A percentile compares a stretch with the other conserved stretches of the same genome.
phyloP scores from a whole-genome alignment of 2,113 vertebrate genomes.

The Egretta garzetta region DNA sequence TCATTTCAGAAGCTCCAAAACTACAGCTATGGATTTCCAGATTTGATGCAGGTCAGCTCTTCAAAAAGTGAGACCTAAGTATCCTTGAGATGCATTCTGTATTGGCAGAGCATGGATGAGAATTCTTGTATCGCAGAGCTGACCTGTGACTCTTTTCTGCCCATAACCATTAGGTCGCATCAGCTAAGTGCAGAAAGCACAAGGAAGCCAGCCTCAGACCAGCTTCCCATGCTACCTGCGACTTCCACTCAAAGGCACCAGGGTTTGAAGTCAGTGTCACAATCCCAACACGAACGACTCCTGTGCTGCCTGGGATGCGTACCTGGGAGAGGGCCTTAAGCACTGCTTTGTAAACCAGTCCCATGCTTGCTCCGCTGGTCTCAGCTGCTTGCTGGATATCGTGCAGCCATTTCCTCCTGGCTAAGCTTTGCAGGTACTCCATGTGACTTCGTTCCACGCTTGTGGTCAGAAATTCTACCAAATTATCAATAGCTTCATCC shows the following conservation, averaged over 20 bases:
- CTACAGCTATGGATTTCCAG: background rate
- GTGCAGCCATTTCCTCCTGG: slow-evolving; percentile 76
- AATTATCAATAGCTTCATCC: slow-evolving; percentile 56
- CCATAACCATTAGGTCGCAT: background rate
- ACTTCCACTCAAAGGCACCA: background rate
- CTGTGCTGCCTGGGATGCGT: background rate
- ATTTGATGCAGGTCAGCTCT: background rate
- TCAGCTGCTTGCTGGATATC: slow-evolving; percentile 68
- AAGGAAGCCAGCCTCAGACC: background rate
- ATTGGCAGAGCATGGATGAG: background rate
- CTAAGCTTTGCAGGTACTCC: slow-evolving; percentile 18
- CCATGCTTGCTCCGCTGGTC: slow-evolving; percentile 57
- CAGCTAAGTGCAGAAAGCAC: background rate
- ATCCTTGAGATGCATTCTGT: background rate
- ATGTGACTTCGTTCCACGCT: background rate
- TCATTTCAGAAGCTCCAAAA: background rate
- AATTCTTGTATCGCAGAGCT: background rate
- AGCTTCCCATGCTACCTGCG: background rate
- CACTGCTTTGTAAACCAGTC: slow-evolving; percentile 68
- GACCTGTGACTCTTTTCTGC: background rate
- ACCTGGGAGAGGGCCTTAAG: slow-evolving; percentile 77
- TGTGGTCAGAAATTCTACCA: slow-evolving; percentile 75
- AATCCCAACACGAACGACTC: background rate
- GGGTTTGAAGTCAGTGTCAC: background rate
- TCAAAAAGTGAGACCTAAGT: background rate